phyloP scores from a whole-genome alignment of 1,140 invertebrate genomes.

The Neodiprion virginianus region DNA sequence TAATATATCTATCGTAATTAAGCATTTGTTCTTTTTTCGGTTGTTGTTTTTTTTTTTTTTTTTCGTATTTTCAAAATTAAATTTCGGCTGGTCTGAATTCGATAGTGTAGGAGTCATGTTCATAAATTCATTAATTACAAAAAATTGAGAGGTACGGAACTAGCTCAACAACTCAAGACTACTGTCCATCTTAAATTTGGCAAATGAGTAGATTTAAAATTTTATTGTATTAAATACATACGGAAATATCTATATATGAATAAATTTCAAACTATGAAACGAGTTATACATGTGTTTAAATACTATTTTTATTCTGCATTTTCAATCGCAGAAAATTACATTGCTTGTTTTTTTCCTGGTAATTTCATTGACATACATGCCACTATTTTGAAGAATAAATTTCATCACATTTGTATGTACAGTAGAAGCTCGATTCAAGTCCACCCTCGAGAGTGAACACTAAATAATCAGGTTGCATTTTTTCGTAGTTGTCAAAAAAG shows the following conservation, averaged over 20 bases:
- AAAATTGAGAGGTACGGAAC: slow-evolving; percentile 32
- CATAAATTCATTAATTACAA: slow-evolving; percentile 39
- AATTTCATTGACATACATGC: not conserved
- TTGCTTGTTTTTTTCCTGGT: not conserved
- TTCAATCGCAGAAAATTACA: too few species aligned
- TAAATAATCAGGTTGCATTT: too few species aligned
- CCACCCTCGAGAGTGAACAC: too few species aligned
- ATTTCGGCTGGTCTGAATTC: slow-evolving; percentile 62
- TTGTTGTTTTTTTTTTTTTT: slow-evolving; percentile 39
- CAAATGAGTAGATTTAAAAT: not conserved
- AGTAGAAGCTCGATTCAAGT: not conserved
- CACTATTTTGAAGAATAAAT: not conserved
- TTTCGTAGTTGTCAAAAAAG: too few species aligned
- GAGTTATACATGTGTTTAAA: not conserved
- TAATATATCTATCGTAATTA: slow-evolving; percentile 46
- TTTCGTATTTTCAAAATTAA: slow-evolving; percentile 39
- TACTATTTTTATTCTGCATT: not conserved
- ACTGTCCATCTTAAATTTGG: slow-evolving; percentile 32
- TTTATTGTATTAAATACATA: not conserved
- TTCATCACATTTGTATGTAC: not conserved
- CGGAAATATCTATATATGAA: not conserved
- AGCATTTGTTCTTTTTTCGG: slow-evolving; percentile 35
- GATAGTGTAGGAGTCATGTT: slow-evolving; percentile 51
- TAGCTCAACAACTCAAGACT: slow-evolving; percentile 22
- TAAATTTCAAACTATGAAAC: not conserved